phyloP scores from a whole-genome alignment of 1,140 invertebrate genomes.

The Tetragnatha versicolor region DNA sequence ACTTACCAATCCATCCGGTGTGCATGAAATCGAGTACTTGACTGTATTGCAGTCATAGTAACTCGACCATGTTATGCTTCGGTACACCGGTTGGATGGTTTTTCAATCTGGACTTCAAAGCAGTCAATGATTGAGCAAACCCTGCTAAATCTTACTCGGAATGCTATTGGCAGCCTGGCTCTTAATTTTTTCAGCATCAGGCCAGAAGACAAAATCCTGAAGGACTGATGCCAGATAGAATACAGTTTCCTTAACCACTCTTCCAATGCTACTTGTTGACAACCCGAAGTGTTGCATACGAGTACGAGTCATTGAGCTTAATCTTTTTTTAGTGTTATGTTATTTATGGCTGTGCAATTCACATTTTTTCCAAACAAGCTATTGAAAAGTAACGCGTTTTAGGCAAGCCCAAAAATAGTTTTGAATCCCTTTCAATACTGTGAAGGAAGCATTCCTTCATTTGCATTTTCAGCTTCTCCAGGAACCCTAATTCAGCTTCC shows the following conservation, averaged over 20 bases:
- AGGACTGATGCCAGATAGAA: not conserved
- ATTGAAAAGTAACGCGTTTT: not conserved
- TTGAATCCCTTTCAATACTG: not conserved
- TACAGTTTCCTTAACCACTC: not conserved
- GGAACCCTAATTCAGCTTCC: too few relatives aligned
- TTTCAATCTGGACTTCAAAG: conserved; percentile 55
- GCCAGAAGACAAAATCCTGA: not conserved
- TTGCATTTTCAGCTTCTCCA: too few relatives aligned
- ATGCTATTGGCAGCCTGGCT: not conserved
- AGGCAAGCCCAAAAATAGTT: not conserved
- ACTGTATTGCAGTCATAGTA: conserved; percentile 57
- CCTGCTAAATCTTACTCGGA: not conserved
- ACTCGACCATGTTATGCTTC: conserved; percentile 43
- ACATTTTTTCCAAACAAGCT: not conserved
- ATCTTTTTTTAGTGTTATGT: not conserved
- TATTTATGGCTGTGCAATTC: not conserved
- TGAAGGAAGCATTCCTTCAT: too few relatives aligned
- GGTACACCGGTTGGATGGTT: conserved; percentile 21
- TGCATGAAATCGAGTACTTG: conserved; percentile 60
- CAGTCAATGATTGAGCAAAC: conserved; percentile 55
- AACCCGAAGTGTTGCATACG: not conserved
- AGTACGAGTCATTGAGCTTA: not conserved
- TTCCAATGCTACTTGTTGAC: not conserved
- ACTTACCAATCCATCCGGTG: conserved; percentile 59
- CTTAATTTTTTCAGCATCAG: not conserved